Base-by-base conservation (phyloP, 64 coral and sea anemone species). In the Astreopora myriophthalma region DNA sequence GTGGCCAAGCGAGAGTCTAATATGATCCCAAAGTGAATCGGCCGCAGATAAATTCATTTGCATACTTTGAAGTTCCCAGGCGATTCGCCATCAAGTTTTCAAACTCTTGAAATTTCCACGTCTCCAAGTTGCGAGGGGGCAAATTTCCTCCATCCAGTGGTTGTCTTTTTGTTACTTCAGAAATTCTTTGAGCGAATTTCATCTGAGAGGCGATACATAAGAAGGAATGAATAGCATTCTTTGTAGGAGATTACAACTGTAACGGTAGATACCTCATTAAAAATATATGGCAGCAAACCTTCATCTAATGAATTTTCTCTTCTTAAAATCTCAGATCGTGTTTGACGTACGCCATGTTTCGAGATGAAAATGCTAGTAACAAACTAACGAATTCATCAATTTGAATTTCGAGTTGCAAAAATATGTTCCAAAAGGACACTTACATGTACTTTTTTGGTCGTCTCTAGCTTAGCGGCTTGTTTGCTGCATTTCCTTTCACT, bases 291-390 rank as follows among this genome's bases (percentile, higher is more conserved):
- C 51, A 7, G 16, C 17, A 17, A n/a, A 31, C 31, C 8, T 57
- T 83, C 20, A 24, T 39, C 55, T 83, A 27, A 83, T 83, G 32
- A 57, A 83, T 64, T 83, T 83, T 83, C 52, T 38, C 9, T 8
- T 60, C 49, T 7, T 13, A 77, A 51, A 77, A 77, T 48, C 5
- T 29, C 12, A 0, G 19, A 60, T 19, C 28, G 19, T 49, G 46
- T 58, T 58, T 11, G 8, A 32, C 19, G 7, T 6, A 23, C 11
- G 3, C 20, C 9, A 64, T 4, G 20, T n/a, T 51, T 5, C 34
- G 19, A 61, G 22, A 81, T 19, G 17, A 30, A 1, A 17, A 60
- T 19, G 14, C 8, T 1, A 3, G 32, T 17, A 23, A 61, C 12
- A 10, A 11, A 5, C 42, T 10, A 55, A 55, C 13, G 8, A 10